Evolutionary conservation across 2,888 invertebrate species (phyloP).

Genomic region (Dryococelus australis): DNA sequence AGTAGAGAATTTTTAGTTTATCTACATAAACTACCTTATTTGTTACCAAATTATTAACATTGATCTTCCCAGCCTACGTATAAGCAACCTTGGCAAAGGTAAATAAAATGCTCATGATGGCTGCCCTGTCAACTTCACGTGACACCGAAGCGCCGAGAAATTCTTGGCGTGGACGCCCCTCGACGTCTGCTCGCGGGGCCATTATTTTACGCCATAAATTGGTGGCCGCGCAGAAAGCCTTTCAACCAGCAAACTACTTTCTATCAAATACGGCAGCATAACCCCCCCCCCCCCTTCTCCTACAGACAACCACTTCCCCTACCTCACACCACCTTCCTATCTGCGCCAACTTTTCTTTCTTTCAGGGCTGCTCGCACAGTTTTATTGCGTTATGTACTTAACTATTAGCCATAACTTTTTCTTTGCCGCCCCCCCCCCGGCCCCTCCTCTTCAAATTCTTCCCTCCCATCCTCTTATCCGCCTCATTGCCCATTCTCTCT

Average conservation of each 20-base stretch:
- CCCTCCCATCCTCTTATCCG: constrained; percentile 39
- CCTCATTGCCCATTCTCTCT: constrained; percentile 37
- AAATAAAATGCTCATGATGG: no score
- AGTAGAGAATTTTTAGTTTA: no score
- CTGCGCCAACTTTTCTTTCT: constrained; percentile 30
- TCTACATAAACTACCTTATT: no score
- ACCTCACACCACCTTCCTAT: constrained; percentile 33
- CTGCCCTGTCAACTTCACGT: no score
- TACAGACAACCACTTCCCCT: constrained; percentile 28
- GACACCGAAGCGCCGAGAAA: background rate
- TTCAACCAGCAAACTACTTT: constrained; percentile 46
- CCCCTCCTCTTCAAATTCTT: background rate
- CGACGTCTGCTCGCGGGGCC: background rate
- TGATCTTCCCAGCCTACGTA: no score
- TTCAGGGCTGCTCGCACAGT: constrained; percentile 39
- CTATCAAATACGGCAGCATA: constrained; percentile 44
- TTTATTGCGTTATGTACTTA: constrained; percentile 47
- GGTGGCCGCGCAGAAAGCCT: constrained; percentile 42
- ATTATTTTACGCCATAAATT: constrained; percentile 45
- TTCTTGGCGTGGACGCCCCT: background rate
- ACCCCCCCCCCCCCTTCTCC: constrained; percentile 23
- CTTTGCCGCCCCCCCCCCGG: constrained; percentile 24
- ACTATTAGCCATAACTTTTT: constrained; percentile 46
- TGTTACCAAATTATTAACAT: no score
- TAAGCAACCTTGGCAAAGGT: no score